phyloP scores from a whole-genome alignment of 2,113 vertebrate genomes.

The Zapornia atra region DNA sequence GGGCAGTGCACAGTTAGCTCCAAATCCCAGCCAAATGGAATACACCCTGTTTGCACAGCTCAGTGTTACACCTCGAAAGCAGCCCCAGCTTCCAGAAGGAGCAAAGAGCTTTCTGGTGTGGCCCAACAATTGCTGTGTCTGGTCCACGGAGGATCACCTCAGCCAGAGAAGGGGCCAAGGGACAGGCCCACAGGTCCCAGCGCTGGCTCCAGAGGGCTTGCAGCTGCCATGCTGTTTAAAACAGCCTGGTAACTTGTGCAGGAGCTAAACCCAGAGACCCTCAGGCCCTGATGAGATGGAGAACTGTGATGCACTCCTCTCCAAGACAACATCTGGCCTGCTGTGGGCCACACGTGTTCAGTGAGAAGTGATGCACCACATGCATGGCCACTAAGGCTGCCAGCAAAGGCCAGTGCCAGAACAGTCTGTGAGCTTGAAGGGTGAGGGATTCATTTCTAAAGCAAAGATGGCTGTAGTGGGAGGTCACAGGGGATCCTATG shows the following conservation, averaged over 20 bases:
- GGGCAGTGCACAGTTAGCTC: neutral
- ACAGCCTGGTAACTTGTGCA: neutral
- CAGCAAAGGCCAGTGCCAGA: neutral
- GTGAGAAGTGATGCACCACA: neutral
- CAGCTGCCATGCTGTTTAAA: neutral
- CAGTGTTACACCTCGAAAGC: neutral
- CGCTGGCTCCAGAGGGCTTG: neutral
- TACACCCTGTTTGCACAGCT: neutral
- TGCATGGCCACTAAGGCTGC: neutral
- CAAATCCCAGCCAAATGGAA: neutral
- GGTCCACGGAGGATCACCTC: neutral
- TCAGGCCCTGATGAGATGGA: neutral
- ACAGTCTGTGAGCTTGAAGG: neutral
- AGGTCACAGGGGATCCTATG: neutral
- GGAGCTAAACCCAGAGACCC: neutral
- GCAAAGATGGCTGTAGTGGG: neutral
- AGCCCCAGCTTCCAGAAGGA: neutral
- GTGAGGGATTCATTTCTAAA: neutral
- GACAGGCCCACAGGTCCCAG: neutral
- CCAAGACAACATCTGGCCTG: neutral
- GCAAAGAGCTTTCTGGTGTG: neutral
- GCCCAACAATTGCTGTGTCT: neutral
- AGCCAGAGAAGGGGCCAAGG: neutral
- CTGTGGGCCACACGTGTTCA: rapidly evolving
- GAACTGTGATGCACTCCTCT: neutral